Conservation (phyloP, 1,140 invertebrate species). For the Thalassaphorura encarpata region DNA sequence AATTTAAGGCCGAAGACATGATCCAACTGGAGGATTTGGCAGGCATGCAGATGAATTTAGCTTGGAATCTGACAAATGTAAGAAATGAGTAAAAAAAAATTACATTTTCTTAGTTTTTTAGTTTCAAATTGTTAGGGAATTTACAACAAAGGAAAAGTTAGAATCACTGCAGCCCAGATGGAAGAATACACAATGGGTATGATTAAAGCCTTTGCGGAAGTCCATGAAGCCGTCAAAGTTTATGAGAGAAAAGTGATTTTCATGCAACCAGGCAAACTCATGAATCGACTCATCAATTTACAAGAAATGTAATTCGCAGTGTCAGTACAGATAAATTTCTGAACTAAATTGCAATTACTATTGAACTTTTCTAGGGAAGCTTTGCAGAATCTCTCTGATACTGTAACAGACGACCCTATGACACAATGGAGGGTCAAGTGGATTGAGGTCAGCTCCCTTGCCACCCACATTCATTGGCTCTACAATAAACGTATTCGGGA, state of each 20-base stretch:
- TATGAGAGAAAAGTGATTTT: background rate
- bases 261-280: background rate
- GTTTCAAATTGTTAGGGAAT: too few species aligned
- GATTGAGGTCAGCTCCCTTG: conserved; percentile 12
- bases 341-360: background rate
- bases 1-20: too few species aligned
- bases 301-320: background rate
- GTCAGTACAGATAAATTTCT: background rate
- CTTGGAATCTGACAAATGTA: too few species aligned
- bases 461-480: conserved; percentile 11
- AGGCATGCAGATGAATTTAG: too few species aligned
- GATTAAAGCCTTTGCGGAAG: background rate
- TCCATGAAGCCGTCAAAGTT: background rate
- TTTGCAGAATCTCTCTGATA: conserved; percentile 2
- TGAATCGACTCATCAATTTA: background rate
- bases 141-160: too few species aligned
- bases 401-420: background rate
- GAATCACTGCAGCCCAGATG: too few species aligned
- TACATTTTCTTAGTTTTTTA: too few species aligned
- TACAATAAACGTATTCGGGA: conserved; percentile 20
- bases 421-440: conserved; percentile 12
- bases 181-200: background rate
- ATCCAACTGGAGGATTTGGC: too few species aligned
- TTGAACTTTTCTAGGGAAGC: conserved; percentile 1
- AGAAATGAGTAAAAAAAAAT: too few species aligned